A percentile compares a stretch with the other conserved stretches of the same genome.
These are phyloP conservation scores for Crocuta crocuta DNA, from an alignment of 2,113 vertebrate genomes.

Conservation along the genomic window DNA sequence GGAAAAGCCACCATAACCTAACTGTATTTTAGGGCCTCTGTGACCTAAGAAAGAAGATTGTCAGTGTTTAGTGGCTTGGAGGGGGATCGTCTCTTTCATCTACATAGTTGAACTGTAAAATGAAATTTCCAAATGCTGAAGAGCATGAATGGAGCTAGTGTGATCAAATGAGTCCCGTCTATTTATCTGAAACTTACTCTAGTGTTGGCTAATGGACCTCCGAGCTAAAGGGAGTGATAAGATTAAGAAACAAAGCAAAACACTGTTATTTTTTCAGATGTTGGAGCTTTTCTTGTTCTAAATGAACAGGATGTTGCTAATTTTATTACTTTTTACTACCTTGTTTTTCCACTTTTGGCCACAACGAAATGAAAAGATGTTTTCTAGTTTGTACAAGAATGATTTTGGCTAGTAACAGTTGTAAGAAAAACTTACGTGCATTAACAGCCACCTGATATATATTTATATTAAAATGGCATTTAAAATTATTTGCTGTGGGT, in stretches of 20 bases:
- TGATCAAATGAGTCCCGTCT: background rate
- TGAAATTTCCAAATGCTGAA: background rate
- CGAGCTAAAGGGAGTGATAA: background rate
- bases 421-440: slow-evolving; percentile 19
- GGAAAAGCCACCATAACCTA: background rate
- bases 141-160: background rate
- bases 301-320: slow-evolving; percentile 15
- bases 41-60: background rate
- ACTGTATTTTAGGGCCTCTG: background rate
- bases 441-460: background rate
- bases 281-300: slow-evolving; percentile 25
- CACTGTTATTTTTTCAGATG: slow-evolving; percentile 32
- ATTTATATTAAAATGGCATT: slow-evolving; percentile 48
- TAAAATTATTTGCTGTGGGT: background rate
- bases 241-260: background rate
- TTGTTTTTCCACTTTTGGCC: slow-evolving; percentile 35
- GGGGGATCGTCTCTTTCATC: background rate
- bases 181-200: background rate
- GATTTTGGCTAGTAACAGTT: slow-evolving; percentile 28
- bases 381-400: slow-evolving; percentile 28
- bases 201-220: background rate
- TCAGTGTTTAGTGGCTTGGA: background rate
- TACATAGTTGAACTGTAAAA: slow-evolving; percentile 9
- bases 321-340: slow-evolving; percentile 52
- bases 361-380: slow-evolving; percentile 36